Conservation (phyloP, 2,113 vertebrate genomes). For the Callaeas wilsoni region DNA sequence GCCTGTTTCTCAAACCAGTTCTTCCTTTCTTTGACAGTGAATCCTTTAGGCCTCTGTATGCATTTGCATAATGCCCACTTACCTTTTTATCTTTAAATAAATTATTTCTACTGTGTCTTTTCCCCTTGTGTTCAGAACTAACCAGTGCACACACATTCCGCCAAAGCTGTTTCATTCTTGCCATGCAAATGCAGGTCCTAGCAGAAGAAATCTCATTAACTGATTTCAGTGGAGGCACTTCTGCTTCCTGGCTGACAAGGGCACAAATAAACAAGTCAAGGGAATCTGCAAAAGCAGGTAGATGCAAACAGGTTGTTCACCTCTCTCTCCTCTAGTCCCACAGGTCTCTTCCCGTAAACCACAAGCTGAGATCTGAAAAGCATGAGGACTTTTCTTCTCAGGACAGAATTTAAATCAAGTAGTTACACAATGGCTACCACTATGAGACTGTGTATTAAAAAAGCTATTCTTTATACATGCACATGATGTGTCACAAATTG, state of each 20-base stretch:
- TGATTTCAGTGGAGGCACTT: background rate
- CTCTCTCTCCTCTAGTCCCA: background rate
- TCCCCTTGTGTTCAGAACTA: background rate
- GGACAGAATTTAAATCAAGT: background rate
- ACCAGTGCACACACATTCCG: background rate
- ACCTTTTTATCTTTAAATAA: background rate
- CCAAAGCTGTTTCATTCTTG: background rate
- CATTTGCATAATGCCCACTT: background rate
- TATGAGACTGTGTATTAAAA: background rate
- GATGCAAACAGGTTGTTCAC: background rate
- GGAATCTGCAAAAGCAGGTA: background rate
- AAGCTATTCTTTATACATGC: background rate
- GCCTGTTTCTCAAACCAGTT: background rate
- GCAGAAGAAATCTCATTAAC: background rate
- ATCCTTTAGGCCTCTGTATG: background rate
- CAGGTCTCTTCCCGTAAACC: background rate
- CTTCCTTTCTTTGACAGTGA: background rate
- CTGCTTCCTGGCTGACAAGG: background rate
- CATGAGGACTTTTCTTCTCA: background rate
- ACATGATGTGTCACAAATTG: background rate
- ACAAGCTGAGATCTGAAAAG: background rate
- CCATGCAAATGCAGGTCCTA: background rate
- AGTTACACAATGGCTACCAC: background rate
- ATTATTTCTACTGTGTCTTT: background rate
- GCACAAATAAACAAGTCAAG: background rate